Evolutionary conservation across 1,140 invertebrate genomes (phyloP), one percentile per base, ranked within the genome.

Genomic region (Macrostomum lignano): DNA sequence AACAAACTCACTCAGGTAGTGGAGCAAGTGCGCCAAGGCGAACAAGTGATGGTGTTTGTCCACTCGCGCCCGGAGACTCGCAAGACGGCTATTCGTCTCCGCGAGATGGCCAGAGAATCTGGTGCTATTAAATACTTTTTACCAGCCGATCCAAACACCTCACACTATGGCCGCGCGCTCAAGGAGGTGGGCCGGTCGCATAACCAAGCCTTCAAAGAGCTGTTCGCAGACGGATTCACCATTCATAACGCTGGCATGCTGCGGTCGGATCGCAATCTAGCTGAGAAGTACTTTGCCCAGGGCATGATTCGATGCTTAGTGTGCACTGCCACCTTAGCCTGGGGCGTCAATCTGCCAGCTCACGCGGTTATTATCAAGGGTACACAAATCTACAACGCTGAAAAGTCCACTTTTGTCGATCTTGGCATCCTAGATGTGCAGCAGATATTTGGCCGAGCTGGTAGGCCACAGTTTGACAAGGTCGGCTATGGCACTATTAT

Each of bases 381-480:
- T 15, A 98, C 91, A 7, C 77, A 91, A 52, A 74, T 96, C 31
- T 98, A 96, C 55, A 81, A 98, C 61, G 71, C 84, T 11, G 81
- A 82, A 44, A 74, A 75, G 42, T 84, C 86, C 0, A 66, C 70
- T 1, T 93, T 86, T 60, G 71, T 93, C 0, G 82, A 98, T 54
- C 58, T 99, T 6, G 77, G 78, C 35, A 86, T 96, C 44, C 59
- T 98, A 23, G 91, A 99, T 59, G 86, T 99, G 6, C 63, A 93
- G 36, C 91, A 99, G 68, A 98, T 99, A 39, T 98, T 98, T 61
- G 91, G 91, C 34, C 67, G 91, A 28, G 91, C 91, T 14, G 91
- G 91, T 23, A 66, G 70, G 19, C 88, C 88, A 0, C 66, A 67
- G 48, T 66, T 46, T 48, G 82, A 96, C 37, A 55, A 45, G 22